A percentile compares a stretch with the other conserved stretches of the same genome.
Evolutionary conservation across 2,113 vertebrate genomes (phyloP).

Genomic region (Podilymbus podiceps): DNA sequence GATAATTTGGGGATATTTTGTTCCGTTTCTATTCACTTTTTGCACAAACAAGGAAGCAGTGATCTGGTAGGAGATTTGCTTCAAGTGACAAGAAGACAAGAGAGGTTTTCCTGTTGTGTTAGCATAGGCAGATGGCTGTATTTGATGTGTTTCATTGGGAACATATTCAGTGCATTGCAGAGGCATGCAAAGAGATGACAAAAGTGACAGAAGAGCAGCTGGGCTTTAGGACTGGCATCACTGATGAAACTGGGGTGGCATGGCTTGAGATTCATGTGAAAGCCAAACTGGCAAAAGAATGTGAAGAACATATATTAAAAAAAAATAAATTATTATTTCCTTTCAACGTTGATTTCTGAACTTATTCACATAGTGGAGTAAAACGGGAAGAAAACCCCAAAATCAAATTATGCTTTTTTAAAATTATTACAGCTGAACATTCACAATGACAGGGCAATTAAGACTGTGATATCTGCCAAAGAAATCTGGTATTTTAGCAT

Average conservation of each 20-base stretch:
- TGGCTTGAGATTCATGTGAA: neutral
- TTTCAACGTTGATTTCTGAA: slow-evolving; percentile 15
- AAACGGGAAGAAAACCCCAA: neutral
- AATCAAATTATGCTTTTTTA: neutral
- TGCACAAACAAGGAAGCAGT: neutral
- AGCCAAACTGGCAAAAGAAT: neutral
- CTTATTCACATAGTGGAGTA: slow-evolving; percentile 9
- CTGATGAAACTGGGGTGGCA: neutral
- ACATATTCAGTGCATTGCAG: neutral
- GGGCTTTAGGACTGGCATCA: neutral
- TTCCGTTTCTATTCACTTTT: neutral
- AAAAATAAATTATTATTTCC: slow-evolving; percentile 1
- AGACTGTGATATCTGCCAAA: neutral
- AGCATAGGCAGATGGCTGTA: neutral
- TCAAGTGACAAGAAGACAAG: neutral
- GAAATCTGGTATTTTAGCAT: slow-evolving; percentile 9
- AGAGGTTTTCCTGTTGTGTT: slow-evolving; percentile 14
- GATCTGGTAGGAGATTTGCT: neutral
- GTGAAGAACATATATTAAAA: neutral
- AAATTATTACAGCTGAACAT: neutral
- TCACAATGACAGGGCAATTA: neutral
- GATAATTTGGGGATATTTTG: neutral
- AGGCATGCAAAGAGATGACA: neutral
- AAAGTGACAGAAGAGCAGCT: slow-evolving; percentile 41
- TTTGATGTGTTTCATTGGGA: slow-evolving; percentile 4